phyloP scores from a whole-genome alignment of 2,113 vertebrate species.

The Casuarius casuarius region DNA sequence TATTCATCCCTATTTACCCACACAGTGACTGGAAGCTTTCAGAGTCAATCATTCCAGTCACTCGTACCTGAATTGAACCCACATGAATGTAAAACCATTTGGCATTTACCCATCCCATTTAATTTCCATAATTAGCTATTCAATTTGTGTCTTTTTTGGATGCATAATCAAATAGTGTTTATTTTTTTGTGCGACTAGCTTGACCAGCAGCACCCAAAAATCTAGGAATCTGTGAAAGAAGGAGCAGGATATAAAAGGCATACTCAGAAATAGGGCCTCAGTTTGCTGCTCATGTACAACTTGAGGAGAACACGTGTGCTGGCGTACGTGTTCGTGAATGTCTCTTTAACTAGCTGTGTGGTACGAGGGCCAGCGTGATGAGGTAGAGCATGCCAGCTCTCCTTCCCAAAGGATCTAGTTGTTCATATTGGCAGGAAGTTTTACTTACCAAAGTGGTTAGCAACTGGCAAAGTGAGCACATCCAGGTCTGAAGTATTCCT shows the following conservation, averaged over 20 bases:
- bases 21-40: constrained; percentile 52
- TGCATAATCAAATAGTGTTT: background rate
- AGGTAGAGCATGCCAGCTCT: background rate
- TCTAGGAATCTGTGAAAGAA: background rate
- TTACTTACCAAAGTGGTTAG: constrained; percentile 67
- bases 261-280: background rate
- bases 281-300: background rate
- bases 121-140: constrained; percentile 24
- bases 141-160: background rate
- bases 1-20: constrained; percentile 12
- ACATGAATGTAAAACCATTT: constrained; percentile 46
- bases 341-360: constrained; percentile 20
- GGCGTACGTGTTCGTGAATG: background rate
- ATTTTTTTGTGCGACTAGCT: background rate
- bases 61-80: constrained; percentile 24
- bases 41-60: constrained; percentile 28
- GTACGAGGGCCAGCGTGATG: background rate
- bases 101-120: constrained; percentile 1
- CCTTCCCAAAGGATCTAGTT: constrained; percentile 34
- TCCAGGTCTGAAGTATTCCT: constrained; percentile 44
- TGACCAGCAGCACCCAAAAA: background rate
- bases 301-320: background rate
- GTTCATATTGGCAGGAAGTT: constrained; percentile 67
- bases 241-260: background rate
- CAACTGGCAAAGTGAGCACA: constrained; percentile 46